These are phyloP conservation scores for Colistium nudipinnis DNA, from an alignment of 2,113 vertebrate genomes.

Conservation along the genomic window DNA sequence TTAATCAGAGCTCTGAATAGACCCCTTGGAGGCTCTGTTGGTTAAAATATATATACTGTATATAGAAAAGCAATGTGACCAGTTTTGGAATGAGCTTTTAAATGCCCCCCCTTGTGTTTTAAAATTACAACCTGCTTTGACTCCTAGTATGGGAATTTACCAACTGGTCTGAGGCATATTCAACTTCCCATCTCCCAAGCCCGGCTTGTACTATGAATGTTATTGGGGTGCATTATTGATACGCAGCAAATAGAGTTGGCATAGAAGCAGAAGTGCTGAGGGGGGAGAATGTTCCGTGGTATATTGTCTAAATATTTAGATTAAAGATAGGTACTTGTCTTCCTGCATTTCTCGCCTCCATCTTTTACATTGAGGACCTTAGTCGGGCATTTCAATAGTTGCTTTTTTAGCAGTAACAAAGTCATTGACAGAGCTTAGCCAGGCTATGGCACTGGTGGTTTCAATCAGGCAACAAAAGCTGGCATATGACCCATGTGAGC, in stretches of 20 bases:
- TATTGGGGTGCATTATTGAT: conserved; percentile 54
- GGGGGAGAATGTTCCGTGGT: conserved; percentile 22
- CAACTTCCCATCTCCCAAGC: background rate
- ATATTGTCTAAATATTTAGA: conserved; percentile 63
- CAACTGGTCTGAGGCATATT: background rate
- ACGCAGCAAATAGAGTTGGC: background rate
- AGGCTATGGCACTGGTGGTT: conserved; percentile 52
- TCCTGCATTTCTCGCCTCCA: conserved; percentile 35
- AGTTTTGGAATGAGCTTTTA: background rate
- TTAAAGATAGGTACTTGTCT: conserved; percentile 37
- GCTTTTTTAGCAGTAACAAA: conserved; percentile 11
- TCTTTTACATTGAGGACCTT: conserved; percentile 47
- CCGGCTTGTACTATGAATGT: conserved; percentile 1
- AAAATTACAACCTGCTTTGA: background rate
- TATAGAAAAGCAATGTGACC: background rate
- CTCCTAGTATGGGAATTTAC: too few species aligned
- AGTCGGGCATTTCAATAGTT: conserved; percentile 12
- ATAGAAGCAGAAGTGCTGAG: background rate
- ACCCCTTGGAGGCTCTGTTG: background rate
- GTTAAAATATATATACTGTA: background rate
- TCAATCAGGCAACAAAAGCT: conserved; percentile 54
- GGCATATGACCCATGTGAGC: conserved; percentile 25
- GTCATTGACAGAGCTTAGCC: conserved; percentile 38
- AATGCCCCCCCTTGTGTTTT: background rate
- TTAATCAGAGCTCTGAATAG: background rate